Conservation (phyloP, 2,113 vertebrate species). For the Siniperca knerii region DNA sequence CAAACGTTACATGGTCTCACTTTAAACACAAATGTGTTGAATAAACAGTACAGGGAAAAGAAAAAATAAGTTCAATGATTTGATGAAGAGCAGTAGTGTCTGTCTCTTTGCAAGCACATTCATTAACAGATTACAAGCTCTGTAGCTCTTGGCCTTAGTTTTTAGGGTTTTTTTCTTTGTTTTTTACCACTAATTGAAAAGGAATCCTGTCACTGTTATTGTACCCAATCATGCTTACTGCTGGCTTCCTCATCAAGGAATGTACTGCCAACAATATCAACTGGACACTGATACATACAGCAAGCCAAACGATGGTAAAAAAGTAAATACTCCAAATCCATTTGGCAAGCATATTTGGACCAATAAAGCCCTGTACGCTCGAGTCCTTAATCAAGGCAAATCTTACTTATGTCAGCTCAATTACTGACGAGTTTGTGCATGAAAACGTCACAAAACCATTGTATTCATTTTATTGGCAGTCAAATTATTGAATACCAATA, state of each 20-base stretch:
- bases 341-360: neutral
- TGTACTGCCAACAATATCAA: neutral
- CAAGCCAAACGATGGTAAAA: slow-evolving; percentile 1
- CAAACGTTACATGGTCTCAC: neutral
- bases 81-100: neutral
- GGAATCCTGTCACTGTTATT: neutral
- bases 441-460: neutral
- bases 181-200: neutral
- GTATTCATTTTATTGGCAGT: neutral
- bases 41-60: neutral
- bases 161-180: too few species aligned
- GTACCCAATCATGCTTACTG: neutral
- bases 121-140: neutral
- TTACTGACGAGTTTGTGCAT: neutral
- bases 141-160: neutral
- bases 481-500: neutral
- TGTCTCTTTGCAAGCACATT: neutral
- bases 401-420: neutral
- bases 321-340: neutral
- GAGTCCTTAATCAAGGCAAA: neutral
- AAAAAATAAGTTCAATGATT: neutral
- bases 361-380: neutral
- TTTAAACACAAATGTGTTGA: neutral
- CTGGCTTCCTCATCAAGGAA: slow-evolving; percentile 7
- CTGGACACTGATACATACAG: neutral